Evolutionary conservation across 2,797 vertebrate genomes (phyloP).

Genomic region (Rousettus madagascariensis): DNA sequence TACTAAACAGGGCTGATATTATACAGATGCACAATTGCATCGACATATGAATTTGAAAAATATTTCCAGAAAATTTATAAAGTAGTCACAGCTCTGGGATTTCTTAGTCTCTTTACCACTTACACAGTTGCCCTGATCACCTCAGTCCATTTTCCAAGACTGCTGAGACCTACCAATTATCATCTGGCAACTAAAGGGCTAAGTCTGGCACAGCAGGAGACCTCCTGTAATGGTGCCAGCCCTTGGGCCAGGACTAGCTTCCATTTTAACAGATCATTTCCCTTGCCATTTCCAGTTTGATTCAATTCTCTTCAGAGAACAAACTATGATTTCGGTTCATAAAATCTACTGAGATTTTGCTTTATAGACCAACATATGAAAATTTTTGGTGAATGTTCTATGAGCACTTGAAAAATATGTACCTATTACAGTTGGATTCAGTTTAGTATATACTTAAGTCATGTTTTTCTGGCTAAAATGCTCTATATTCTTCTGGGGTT

Average conservation of each 20-base stretch:
- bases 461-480: conserved; percentile 15
- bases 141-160: neutral
- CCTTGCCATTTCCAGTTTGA: conserved; percentile 26
- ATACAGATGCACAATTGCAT: neutral
- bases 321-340: conserved; percentile 23
- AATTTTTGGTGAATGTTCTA: conserved; percentile 19
- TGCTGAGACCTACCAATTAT: neutral
- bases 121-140: neutral
- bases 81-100: neutral
- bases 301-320: conserved; percentile 30
- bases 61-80: conserved; percentile 32
- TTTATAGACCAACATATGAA: conserved; percentile 6
- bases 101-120: neutral
- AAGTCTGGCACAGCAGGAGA: neutral
- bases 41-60: neutral
- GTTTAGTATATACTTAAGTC: neutral
- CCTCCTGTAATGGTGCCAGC: neutral
- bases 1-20: neutral
- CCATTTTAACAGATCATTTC: conserved; percentile 38
- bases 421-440: conserved; percentile 30
- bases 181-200: conserved; percentile 10
- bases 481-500: neutral
- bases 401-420: conserved; percentile 9
- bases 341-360: neutral
- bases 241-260: neutral